Conservation (phyloP, 2,888 invertebrate genomes). For the Encarsia formosa region DNA sequence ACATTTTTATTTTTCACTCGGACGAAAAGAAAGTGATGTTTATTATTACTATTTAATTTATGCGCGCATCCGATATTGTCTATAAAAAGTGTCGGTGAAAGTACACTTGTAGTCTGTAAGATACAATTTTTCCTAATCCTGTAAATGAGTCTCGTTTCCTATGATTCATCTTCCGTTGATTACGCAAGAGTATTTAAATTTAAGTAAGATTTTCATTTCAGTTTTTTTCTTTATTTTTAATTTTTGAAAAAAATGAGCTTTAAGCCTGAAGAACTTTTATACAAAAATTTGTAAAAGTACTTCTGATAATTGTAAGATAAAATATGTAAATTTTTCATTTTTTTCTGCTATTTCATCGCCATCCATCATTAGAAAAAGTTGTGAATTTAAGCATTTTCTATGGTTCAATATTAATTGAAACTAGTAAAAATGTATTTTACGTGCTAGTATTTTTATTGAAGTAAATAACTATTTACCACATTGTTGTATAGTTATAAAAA, state of each 20-base stretch:
- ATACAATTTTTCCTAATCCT: constrained; percentile 13
- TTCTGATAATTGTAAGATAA: constrained; percentile 8
- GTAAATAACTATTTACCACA: too few species aligned
- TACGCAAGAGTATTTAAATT: constrained; percentile 16
- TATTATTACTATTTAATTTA: too few species aligned
- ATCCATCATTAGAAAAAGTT: too few species aligned
- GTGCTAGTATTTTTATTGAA: too few species aligned
- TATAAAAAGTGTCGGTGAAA: constrained; percentile 22
- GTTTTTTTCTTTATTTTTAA: constrained; percentile 3
- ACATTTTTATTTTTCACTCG: constrained; percentile 16
- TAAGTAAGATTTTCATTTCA: constrained; percentile 12
- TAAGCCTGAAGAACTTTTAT: constrained; percentile 3
- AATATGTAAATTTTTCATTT: too few species aligned
- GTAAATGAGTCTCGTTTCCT: constrained; percentile 14
- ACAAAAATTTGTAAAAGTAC: not conserved
- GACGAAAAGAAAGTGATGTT: too few species aligned
- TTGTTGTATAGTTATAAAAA: too few species aligned
- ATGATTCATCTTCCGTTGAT: constrained; percentile 19
- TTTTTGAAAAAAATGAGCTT: constrained; percentile 2
- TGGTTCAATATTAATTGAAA: too few species aligned
- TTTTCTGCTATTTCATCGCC: too few species aligned
- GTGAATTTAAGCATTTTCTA: too few species aligned
- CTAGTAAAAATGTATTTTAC: too few species aligned
- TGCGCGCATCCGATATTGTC: constrained; percentile 24
- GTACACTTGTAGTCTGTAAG: not conserved